These are phyloP conservation scores for Watsonalla cultraria DNA, from an alignment of 2,888 invertebrate genomes.

Conservation along the genomic window DNA sequence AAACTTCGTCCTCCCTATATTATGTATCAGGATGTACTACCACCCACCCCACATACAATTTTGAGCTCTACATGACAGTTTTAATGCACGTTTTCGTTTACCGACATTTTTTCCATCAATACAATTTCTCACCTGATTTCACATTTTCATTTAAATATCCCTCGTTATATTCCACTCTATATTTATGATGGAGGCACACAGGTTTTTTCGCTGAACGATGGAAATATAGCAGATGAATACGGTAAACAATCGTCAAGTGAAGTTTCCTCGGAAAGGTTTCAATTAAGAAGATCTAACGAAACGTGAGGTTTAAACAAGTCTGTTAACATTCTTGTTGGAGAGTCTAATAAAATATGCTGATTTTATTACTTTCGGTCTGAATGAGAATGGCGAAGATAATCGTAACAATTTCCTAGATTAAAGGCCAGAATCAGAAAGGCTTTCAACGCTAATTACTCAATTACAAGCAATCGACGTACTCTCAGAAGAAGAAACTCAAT, in stretches of 20 bases:
- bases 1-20: conserved; percentile 38
- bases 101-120: neutral
- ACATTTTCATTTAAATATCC: conserved; percentile 1
- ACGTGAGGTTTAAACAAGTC: neutral
- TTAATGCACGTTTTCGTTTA: neutral
- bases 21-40: conserved; percentile 21
- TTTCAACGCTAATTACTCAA: neutral
- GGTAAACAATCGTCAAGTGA: neutral
- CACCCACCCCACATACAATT: conserved; percentile 12
- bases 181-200: neutral
- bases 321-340: neutral
- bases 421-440: neutral
- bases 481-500: neutral
- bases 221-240: neutral
- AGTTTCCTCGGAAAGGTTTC: neutral
- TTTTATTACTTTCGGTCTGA: neutral
- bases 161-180: conserved; percentile 1
- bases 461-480: neutral
- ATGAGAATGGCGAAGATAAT: neutral
- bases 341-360: neutral
- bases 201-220: too few relatives aligned
- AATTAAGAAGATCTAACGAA: neutral
- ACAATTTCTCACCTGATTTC: conserved; percentile 1
- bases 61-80: conserved; percentile 8
- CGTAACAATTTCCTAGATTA: neutral